Conservation (phyloP, 2,113 vertebrate species). For the Sphyrna mokarran region DNA sequence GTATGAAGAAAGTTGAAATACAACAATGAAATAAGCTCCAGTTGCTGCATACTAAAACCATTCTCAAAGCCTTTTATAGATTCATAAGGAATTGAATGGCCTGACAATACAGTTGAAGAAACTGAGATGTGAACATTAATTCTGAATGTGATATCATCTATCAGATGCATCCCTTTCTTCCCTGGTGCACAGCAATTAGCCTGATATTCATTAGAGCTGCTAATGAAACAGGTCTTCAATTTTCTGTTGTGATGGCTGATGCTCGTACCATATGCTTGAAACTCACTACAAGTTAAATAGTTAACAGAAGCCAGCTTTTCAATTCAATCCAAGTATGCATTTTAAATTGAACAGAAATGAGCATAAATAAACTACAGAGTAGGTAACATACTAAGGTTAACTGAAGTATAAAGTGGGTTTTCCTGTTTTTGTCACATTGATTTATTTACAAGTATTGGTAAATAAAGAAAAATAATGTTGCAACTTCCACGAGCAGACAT, state of each 20-base stretch:
- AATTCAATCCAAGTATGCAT: neutral
- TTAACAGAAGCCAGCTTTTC: neutral
- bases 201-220: conserved; percentile 13
- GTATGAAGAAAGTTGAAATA: neutral
- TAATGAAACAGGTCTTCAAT: neutral
- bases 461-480: neutral
- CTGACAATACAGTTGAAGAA: neutral
- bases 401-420: neutral
- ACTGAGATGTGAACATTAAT: neutral
- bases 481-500: neutral
- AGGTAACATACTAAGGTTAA: neutral
- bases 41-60: neutral
- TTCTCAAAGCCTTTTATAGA: neutral
- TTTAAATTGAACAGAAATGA: neutral
- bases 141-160: neutral
- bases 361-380: neutral
- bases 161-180: neutral
- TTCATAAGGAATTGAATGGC: neutral
- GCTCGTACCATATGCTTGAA: neutral
- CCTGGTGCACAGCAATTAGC: neutral
- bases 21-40: conserved; percentile 22
- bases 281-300: neutral
- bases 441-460: neutral
- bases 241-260: neutral
- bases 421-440: neutral